Conservation (phyloP, 2,888 invertebrate genomes). For the Dyspetes luteomarginatus region DNA sequence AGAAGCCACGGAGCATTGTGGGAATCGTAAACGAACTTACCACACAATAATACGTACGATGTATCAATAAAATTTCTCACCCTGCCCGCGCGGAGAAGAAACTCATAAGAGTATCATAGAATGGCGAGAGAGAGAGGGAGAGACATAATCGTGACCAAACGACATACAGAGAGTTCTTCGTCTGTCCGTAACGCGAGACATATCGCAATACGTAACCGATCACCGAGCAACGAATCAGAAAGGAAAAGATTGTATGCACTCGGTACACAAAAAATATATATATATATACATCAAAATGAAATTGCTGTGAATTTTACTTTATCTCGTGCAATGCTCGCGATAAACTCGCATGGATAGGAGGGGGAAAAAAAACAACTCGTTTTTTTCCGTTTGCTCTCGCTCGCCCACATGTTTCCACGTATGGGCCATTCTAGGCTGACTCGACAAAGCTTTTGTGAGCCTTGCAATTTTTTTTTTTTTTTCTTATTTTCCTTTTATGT, state of each 20-base stretch:
- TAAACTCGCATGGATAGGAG: not conserved
- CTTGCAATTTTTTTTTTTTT: too few relatives aligned
- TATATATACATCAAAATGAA: not conserved
- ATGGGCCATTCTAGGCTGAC: too few relatives aligned
- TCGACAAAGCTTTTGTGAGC: too few relatives aligned
- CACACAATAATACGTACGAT: not conserved
- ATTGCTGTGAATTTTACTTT: not conserved
- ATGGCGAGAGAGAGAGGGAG: not conserved
- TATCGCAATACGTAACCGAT: constrained; percentile 19
- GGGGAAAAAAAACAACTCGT: not conserved
- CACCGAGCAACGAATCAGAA: not conserved
- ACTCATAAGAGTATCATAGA: not conserved
- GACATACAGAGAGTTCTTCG: not conserved
- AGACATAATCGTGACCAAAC: not conserved
- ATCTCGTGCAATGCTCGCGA: constrained; percentile 2
- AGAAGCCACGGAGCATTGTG: not conserved
- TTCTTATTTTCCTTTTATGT: too few relatives aligned
- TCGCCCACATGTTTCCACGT: not conserved
- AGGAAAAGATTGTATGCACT: not conserved
- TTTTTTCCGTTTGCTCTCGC: not conserved
- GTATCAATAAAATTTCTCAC: not conserved
- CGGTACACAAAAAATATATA: not conserved
- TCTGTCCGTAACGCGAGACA: constrained; percentile 27
- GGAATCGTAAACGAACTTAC: not conserved
- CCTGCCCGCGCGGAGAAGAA: not conserved